phyloP scores from a whole-genome alignment of 2,888 invertebrate species.

The Brenthis ino region DNA sequence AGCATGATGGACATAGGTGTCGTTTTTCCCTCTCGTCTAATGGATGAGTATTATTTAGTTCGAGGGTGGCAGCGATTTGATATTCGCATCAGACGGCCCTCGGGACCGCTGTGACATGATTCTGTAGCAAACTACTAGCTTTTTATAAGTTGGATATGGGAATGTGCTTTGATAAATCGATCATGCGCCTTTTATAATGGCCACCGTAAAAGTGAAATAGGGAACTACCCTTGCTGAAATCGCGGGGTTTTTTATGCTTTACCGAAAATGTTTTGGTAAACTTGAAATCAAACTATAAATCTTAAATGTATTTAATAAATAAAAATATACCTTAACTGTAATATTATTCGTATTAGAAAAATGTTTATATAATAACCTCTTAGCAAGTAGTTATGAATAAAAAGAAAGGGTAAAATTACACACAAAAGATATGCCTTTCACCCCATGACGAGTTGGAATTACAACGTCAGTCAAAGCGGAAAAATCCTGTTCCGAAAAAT shows the following conservation, averaged over 20 bases:
- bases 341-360: neutral
- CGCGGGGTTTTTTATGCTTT: conserved; percentile 9
- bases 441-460: conserved; percentile 72
- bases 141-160: conserved; percentile 61
- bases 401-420: conserved; percentile 33
- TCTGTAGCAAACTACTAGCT: conserved; percentile 64
- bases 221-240: conserved; percentile 18
- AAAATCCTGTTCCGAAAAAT: conserved; percentile 81
- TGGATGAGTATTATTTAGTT: conserved; percentile 72
- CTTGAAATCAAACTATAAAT: neutral
- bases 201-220: conserved; percentile 25
- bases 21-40: conserved; percentile 64
- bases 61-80: conserved; percentile 77
- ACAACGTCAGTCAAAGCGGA: conserved; percentile 80
- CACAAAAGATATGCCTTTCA: conserved; percentile 44
- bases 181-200: conserved; percentile 41
- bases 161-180: conserved; percentile 55
- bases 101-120: conserved; percentile 69
- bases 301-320: neutral
- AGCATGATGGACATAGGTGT: conserved; percentile 62
- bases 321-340: neutral
- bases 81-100: conserved; percentile 73
- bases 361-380: neutral
- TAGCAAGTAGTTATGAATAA: conserved; percentile 20
- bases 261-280: neutral